Percentiles rank a stretch among this genome's conserved stretches.
Evolutionary conservation across 2,113 vertebrate genomes (phyloP).

Genomic region (Sisor rabdophorus): DNA sequence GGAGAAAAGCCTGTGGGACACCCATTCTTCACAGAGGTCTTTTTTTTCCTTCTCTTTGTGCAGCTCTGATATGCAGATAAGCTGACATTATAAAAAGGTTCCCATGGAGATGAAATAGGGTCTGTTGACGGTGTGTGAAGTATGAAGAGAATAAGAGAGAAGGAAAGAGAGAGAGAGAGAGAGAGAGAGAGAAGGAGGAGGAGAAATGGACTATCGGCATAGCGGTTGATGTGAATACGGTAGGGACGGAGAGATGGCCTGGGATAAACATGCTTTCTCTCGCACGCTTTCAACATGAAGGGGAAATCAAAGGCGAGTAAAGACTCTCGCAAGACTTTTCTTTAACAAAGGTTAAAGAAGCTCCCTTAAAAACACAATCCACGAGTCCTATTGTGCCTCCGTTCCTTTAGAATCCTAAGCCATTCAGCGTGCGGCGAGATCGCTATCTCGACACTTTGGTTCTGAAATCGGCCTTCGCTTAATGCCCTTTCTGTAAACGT

Average conservation of each 20-base stretch:
- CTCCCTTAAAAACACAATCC: conserved; percentile 4
- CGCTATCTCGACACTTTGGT: conserved; percentile 3
- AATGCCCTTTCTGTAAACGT: conserved; percentile 29
- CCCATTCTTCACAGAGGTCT: conserved; percentile 28
- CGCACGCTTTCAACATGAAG: background rate
- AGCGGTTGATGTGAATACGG: conserved; percentile 52
- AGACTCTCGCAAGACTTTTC: conserved; percentile 3
- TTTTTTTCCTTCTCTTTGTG: conserved; percentile 57
- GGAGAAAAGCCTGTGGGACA: conserved; percentile 57
- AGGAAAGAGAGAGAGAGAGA: background rate
- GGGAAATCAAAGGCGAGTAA: conserved; percentile 2
- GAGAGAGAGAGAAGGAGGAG: background rate
- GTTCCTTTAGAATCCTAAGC: background rate
- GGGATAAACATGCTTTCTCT: conserved; percentile 54
- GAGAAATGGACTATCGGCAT: conserved; percentile 49
- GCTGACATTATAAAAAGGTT: conserved; percentile 72
- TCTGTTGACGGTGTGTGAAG: conserved; percentile 61
- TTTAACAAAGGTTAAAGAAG: conserved; percentile 3
- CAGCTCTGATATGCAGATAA: conserved; percentile 71
- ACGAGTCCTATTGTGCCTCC: conserved; percentile 1
- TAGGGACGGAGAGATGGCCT: conserved; percentile 48
- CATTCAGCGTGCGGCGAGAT: background rate
- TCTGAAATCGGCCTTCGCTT: background rate
- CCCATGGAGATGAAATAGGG: conserved; percentile 71
- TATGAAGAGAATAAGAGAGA: conserved; percentile 48